Percentiles rank a stretch among this genome's conserved stretches.
These are phyloP conservation scores for Ailurus styani DNA, from an alignment of 2,113 vertebrate genomes.

Conservation along the genomic window DNA sequence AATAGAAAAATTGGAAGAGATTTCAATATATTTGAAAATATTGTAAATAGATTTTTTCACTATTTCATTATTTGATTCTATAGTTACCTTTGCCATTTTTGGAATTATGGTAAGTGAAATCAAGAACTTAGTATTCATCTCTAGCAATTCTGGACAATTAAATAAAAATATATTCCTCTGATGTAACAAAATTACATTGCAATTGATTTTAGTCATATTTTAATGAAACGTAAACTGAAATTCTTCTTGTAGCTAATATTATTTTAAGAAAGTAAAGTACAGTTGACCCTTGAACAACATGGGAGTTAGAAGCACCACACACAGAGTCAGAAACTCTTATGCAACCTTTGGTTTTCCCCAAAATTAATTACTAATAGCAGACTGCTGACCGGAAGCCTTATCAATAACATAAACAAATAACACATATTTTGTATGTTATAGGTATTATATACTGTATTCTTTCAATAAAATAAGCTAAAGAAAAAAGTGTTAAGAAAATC, in stretches of 20 bases:
- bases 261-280: neutral
- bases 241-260: neutral
- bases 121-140: neutral
- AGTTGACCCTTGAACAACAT: neutral
- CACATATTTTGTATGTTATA: neutral
- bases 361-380: neutral
- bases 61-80: neutral
- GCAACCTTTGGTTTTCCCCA: neutral
- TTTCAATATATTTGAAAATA: neutral
- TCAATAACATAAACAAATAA: neutral
- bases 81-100: neutral
- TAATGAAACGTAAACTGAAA: neutral
- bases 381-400: neutral
- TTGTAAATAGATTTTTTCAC: neutral
- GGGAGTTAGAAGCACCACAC: neutral
- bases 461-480: neutral
- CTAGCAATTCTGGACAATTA: neutral
- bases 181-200: neutral
- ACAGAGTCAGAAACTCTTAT: neutral
- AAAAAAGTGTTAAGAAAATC: neutral
- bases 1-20: neutral
- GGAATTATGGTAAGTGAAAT: neutral
- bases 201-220: neutral
- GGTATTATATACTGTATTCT: neutral
- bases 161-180: neutral